Base-by-base conservation (phyloP, 1,140 invertebrate genomes). In the Solenopsis invicta region DNA sequence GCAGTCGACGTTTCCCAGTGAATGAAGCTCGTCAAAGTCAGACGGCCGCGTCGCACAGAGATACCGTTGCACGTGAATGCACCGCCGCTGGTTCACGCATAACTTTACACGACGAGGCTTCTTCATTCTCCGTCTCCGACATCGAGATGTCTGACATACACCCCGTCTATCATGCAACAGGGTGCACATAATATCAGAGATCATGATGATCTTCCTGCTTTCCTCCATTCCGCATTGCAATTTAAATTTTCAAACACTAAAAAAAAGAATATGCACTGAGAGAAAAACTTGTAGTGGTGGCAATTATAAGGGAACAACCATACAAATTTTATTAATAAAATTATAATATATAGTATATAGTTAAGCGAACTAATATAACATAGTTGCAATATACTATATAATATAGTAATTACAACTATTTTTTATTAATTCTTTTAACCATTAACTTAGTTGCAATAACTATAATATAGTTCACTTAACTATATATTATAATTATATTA, bases 31-130 rank as follows among this genome's bases (percentile, higher is more conserved):
- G 69, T 84, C 80, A 84, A 74, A 84, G 80, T 74, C 80, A 48
- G 41, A 74, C 67, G 67, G 41, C 67, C 54, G 52, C 80, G 52
- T 72, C 78, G 52, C 77, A n/a, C 80, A 72, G 80, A 82, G 80
- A 74, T 84, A 84, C 80, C 80, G 80, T 84, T 84, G 80, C 80
- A 84, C 69, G 80, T 50, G 69, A 84, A 62, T 61, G 54, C 80
- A 18, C 48, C 48, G 77, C 13, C 67, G 80, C 69, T 61, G 69
- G 69, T 84, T 84, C 69, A 50, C 80, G 80, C 80, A 84, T 84
- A 84, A 48, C 56, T 74, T 74, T 45, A 34, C 69, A 84, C 80
- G 24, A 62, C 54, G 41, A 9, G 34, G 67, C 34, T 82, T 61
- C 34, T 82, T 61, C 67, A 74, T 50, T 82, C 66, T 82, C 29